These are phyloP conservation scores for Ammodytes marinus DNA, from an alignment of 2,113 vertebrate species.

Conservation along the genomic window DNA sequence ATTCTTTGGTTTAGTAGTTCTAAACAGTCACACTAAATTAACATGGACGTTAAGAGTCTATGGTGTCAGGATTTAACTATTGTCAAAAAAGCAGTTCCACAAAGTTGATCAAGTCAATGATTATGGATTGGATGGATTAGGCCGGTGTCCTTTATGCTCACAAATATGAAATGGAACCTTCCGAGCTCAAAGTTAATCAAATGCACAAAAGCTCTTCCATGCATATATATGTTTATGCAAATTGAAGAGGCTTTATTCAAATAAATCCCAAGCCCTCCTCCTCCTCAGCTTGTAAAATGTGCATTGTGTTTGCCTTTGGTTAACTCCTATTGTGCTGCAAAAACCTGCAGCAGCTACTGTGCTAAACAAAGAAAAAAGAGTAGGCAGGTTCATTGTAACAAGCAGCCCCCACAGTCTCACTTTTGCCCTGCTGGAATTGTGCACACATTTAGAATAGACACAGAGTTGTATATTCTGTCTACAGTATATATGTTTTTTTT, in stretches of 20 bases:
- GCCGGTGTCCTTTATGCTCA: not conserved
- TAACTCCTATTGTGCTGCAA: constrained; percentile 15
- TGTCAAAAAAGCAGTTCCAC: constrained; percentile 7
- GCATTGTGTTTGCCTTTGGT: constrained; percentile 8
- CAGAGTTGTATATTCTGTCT: not conserved
- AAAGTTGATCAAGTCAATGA: not conserved
- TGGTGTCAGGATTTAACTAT: not conserved
- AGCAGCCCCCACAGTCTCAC: constrained; percentile 55
- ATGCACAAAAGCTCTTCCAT: not conserved
- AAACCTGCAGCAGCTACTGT: constrained; percentile 6
- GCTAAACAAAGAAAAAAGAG: constrained; percentile 36
- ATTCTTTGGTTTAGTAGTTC: not conserved
- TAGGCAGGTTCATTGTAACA: constrained; percentile 37
- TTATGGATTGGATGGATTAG: not conserved
- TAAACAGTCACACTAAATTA: not conserved
- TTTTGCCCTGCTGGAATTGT: constrained; percentile 16
- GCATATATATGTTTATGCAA: not conserved
- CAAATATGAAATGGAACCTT: not conserved
- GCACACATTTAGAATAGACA: constrained; percentile 15
- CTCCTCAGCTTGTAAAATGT: not conserved
- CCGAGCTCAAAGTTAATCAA: not conserved
- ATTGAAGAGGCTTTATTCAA: not conserved
- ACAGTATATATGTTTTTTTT: not conserved
- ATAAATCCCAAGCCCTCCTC: not conserved
- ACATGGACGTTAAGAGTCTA: not conserved